phyloP scores from a whole-genome alignment of 2,797 vertebrate species.

The Diglossa cyanea region DNA sequence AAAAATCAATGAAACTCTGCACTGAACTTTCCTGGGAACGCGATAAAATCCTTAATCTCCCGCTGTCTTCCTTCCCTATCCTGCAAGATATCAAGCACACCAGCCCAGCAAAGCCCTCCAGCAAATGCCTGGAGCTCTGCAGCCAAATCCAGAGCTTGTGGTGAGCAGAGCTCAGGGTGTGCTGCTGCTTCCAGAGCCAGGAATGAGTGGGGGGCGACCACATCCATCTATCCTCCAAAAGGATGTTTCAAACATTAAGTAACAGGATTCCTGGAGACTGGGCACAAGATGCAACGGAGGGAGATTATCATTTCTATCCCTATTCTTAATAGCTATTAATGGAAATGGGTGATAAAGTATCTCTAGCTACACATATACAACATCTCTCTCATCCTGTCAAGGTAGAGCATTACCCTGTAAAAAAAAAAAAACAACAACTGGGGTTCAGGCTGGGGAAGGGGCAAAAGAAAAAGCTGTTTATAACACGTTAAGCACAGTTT shows the following conservation, averaged over 20 bases:
- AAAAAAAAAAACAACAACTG: not conserved
- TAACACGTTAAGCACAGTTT: not conserved
- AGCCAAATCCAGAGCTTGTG: not conserved
- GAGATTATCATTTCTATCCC: not conserved
- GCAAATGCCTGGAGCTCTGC: not conserved
- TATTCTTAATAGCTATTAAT: constrained; percentile 16
- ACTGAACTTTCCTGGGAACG: not conserved
- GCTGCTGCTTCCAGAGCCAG: not conserved
- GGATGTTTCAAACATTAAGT: constrained; percentile 27
- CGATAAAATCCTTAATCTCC: constrained; percentile 11
- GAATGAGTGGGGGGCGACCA: not conserved
- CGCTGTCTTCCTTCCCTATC: not conserved
- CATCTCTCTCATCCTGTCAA: not conserved
- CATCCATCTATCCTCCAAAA: not conserved
- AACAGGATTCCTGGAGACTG: constrained; percentile 28
- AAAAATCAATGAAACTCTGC: not conserved
- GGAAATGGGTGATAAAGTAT: not conserved
- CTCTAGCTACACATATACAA: not conserved
- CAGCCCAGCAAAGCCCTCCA: not conserved
- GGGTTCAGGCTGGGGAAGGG: not conserved
- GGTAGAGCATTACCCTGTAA: not conserved
- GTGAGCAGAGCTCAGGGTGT: not conserved
- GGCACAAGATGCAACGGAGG: not conserved
- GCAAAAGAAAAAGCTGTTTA: not conserved
- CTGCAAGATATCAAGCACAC: constrained; percentile 1